These are phyloP conservation scores for Lithophane socia DNA, from an alignment of 2,888 invertebrate genomes.

Conservation along the genomic window DNA sequence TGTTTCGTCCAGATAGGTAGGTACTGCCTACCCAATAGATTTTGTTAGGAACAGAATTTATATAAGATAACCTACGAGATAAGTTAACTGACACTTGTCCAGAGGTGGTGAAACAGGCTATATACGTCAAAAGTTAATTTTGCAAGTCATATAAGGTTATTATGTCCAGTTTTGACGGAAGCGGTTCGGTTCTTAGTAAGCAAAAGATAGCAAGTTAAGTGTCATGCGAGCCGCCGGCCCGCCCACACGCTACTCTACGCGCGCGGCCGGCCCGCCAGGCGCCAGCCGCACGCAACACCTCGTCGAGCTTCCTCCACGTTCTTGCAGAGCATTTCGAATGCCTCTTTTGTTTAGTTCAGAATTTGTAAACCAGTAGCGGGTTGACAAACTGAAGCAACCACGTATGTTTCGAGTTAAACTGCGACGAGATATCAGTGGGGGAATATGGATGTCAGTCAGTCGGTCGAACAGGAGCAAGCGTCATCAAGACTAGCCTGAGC, in stretches of 20 bases:
- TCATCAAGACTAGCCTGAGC: neutral
- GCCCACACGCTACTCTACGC: conserved; percentile 53
- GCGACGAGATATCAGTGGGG: neutral
- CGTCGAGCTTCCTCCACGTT: conserved; percentile 47
- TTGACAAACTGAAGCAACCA: neutral
- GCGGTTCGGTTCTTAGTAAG: conserved; percentile 26
- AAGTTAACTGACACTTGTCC: neutral
- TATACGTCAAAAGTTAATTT: conserved; percentile 26
- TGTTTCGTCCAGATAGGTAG: conserved; percentile 25
- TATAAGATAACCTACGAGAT: neutral
- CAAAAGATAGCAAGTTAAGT: conserved; percentile 56
- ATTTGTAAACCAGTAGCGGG: conserved; percentile 1
- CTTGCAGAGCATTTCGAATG: conserved; percentile 31
- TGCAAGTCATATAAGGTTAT: conserved; percentile 2
- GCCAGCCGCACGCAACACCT: conserved; percentile 33
- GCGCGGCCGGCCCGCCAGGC: conserved; percentile 18
- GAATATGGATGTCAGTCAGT: conserved; percentile 10
- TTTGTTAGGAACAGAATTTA: neutral
- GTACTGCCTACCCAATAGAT: neutral
- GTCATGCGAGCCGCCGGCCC: conserved; percentile 63
- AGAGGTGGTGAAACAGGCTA: conserved; percentile 12
- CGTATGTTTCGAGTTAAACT: neutral
- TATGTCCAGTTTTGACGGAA: conserved; percentile 2
- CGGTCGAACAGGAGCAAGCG: neutral
- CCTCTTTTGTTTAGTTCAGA: neutral